These are phyloP conservation scores for Palythoa grandis DNA, from an alignment of 92 coral and sea anemone genomes.

Conservation along the genomic window DNA sequence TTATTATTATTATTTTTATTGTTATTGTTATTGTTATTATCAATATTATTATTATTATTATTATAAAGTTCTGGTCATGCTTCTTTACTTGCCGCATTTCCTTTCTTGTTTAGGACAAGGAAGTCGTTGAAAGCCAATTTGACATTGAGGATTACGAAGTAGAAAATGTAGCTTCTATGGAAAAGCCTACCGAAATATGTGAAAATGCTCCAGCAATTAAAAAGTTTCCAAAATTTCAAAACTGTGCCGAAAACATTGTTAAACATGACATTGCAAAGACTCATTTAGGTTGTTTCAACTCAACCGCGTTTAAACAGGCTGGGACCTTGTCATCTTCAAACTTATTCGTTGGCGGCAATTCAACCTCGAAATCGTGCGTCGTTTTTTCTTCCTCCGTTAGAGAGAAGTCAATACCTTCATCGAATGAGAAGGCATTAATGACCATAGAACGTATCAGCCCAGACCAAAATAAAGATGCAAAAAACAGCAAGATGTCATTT, in stretches of 20 bases:
- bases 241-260: neutral
- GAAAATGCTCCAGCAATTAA: neutral
- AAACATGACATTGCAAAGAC: neutral
- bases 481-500: neutral
- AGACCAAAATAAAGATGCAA: neutral
- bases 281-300: neutral
- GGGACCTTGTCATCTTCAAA: neutral
- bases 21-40: too few species aligned
- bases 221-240: neutral
- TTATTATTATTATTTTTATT: too few species aligned
- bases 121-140: neutral
- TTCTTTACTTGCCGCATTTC: neutral
- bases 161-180: neutral
- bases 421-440: neutral
- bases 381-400: neutral
- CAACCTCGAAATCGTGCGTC: neutral
- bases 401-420: neutral
- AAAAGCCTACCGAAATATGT: neutral
- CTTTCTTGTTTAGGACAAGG: conserved; percentile 18
- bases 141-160: neutral
- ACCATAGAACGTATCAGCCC: neutral
- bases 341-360: neutral
- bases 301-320: neutral
- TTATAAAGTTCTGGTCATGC: neutral
- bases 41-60: too few species aligned